Evolutionary conservation across 2,113 vertebrate species (phyloP).

Genomic region (human (Homo sapiens)): DNA sequence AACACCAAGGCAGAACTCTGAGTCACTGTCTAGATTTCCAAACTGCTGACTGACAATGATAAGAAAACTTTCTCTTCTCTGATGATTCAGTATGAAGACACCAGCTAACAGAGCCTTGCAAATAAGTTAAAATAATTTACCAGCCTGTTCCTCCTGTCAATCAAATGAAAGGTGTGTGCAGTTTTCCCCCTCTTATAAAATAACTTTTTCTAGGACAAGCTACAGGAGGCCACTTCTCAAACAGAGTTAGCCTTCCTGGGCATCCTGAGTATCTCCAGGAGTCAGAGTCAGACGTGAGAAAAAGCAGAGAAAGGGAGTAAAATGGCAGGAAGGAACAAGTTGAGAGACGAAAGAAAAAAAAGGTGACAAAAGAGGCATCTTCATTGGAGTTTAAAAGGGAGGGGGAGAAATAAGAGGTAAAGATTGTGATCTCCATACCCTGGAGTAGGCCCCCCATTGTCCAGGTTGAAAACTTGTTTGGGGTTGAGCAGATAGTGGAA

Average conservation of each 20-base stretch:
- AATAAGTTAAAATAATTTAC: neutral
- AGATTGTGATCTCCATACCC: slow-evolving; percentile 77
- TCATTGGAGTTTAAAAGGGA: neutral
- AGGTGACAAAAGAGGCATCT: neutral
- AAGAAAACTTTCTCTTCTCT: slow-evolving; percentile 10
- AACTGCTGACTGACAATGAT: neutral
- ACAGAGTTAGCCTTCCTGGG: neutral
- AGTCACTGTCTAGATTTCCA: neutral
- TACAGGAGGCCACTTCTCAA: neutral
- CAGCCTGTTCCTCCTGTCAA: neutral
- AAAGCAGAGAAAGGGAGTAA: neutral
- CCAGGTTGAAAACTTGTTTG: slow-evolving; percentile 88
- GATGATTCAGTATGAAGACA: neutral
- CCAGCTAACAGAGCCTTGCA: neutral
- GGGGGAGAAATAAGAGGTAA: neutral
- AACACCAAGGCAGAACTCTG: neutral
- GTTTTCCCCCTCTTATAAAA: neutral
- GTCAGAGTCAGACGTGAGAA: neutral
- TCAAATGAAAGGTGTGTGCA: neutral
- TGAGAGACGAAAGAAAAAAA: neutral
- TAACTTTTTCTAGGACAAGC: neutral
- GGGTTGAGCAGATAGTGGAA: slow-evolving; percentile 90
- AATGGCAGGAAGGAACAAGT: neutral
- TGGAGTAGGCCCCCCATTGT: slow-evolving; percentile 82
- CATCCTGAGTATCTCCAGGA: neutral